Evolutionary conservation across 2,113 vertebrate species (phyloP), one percentile per base, ranked within the genome.

Genomic region (Egretta garzetta): DNA sequence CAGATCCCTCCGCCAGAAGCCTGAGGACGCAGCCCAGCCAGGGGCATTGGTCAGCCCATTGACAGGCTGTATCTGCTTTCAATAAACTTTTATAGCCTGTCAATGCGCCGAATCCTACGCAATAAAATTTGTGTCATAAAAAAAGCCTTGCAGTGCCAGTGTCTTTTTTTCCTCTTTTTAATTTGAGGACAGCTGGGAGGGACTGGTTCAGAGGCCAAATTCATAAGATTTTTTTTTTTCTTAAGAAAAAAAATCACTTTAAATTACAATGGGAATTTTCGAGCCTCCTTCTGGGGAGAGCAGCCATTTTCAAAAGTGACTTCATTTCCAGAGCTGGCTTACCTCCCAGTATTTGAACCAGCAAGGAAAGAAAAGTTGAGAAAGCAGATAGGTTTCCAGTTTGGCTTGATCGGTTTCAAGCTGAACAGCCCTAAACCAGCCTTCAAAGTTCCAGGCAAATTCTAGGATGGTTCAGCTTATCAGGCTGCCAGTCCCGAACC

Each of bases 61-160:
- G 95, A 62, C 71, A 58, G 82, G 33, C 74, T 75, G 41, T 28
- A 63, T 97, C 97, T 98, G 98, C 93, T 98, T 94, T 82, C 92
- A 97, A 95, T 97, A 97, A 96, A 86, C 75, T 93, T 98, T 98
- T 96, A 97, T 3, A 81, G 95, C 94, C 95, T 96, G 96, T 96
- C 93, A 87, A 96, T 97, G 93, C 12, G 79, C 90, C 88, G 91
- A 93, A 93, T 92, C 58, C 88, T 84, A 30, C 11, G 43, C 96
- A 91, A 95, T 96, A 97, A 98, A 97, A 88, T 8, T 10, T 37
- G 84, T 94, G 88, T 90, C 95, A 91, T 97, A 86, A 98, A 96
- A 90, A 97, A 66, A 43, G 52, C 10, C 88, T 83, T 47, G 30
- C 63, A 86, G 88, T 96, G 76, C 96, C 96, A 94, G 88, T 96